Evolutionary conservation across 2,113 vertebrate genomes (phyloP).

Genomic region (Chelonoidis abingdonii): DNA sequence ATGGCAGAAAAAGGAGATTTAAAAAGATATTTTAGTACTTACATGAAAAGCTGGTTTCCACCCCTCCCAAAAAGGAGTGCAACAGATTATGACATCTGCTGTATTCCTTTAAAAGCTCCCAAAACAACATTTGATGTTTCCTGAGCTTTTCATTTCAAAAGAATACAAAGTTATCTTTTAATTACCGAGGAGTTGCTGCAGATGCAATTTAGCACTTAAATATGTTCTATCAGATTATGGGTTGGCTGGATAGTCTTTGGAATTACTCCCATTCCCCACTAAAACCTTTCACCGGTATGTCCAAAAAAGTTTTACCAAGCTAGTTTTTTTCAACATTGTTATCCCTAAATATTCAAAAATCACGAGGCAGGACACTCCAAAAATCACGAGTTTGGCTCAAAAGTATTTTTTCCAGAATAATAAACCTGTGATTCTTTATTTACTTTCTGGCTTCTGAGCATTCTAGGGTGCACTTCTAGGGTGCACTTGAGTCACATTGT

Average conservation of each 20-base stretch:
- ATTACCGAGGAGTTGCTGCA: background rate
- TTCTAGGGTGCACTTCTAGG: background rate
- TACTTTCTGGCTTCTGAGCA: background rate
- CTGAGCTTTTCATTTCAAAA: background rate
- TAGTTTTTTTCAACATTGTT: background rate
- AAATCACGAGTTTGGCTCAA: background rate
- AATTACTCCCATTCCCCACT: background rate
- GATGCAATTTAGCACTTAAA: background rate
- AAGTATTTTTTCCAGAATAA: background rate
- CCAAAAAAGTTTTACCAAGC: background rate
- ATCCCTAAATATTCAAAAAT: background rate
- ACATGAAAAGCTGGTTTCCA: background rate
- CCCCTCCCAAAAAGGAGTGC: background rate
- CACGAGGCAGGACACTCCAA: background rate
- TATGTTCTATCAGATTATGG: background rate
- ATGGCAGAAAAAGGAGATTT: background rate
- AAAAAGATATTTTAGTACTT: background rate
- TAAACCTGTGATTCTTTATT: background rate
- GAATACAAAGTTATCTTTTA: background rate
- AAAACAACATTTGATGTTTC: background rate
- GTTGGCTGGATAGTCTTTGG: background rate
- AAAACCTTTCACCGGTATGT: background rate
- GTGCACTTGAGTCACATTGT: background rate
- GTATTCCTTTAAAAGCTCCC: constrained; percentile 6
- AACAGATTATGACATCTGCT: background rate